phyloP scores from a whole-genome alignment of 2,888 invertebrate species.

The Aphodius sticticus region DNA sequence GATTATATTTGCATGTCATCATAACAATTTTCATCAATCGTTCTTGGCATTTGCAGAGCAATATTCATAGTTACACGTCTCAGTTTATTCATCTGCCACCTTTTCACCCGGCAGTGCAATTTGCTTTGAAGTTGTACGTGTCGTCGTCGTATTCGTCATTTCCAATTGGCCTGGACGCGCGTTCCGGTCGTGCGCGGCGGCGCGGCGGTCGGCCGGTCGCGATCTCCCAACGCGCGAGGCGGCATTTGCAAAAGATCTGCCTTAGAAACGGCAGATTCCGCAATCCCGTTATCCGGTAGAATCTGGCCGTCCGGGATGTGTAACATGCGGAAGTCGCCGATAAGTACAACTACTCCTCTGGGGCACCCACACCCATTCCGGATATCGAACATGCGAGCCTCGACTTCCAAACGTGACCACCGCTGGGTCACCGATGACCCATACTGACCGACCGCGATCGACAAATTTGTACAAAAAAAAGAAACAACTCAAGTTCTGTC shows the following conservation, averaged over 20 bases:
- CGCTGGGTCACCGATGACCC: neutral
- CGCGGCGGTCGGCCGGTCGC: neutral
- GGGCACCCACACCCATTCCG: constrained; percentile 53
- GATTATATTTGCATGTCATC: too few species aligned
- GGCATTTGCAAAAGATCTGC: neutral
- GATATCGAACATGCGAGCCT: constrained; percentile 4
- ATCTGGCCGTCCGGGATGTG: constrained; percentile 38
- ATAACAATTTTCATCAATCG: too few species aligned
- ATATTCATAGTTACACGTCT: too few species aligned
- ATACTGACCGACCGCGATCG: neutral
- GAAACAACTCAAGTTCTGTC: too few species aligned
- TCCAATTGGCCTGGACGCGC: constrained; percentile 5
- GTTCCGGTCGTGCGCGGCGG: constrained; percentile 13
- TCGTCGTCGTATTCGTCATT: neutral
- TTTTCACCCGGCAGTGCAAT: neutral
- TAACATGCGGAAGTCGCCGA: constrained; percentile 55
- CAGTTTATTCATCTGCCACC: too few species aligned
- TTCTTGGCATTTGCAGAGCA: too few species aligned
- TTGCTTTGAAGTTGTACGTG: neutral
- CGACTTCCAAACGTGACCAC: neutral
- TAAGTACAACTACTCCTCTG: constrained; percentile 52
- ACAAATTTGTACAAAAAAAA: neutral
- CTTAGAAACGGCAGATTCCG: constrained; percentile 6
- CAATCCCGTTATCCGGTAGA: constrained; percentile 27
- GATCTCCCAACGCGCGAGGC: neutral